Evolutionary conservation across 2,113 vertebrate genomes (phyloP).

Genomic region (Cyprinus carpio): DNA sequence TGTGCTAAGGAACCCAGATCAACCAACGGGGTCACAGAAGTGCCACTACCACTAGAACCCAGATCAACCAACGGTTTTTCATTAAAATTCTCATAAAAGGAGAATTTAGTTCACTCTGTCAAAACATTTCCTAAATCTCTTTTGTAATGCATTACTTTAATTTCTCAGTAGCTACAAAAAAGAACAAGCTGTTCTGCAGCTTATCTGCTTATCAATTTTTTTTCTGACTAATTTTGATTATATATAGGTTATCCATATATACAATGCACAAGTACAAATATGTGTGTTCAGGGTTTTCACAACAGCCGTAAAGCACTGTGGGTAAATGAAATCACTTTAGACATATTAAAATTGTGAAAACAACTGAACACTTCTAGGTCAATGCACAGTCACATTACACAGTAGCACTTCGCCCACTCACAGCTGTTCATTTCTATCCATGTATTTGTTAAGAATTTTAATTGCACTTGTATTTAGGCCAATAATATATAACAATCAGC

Average conservation of each 20-base stretch:
- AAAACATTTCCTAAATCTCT: constrained; percentile 10
- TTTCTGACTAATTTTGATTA: background rate
- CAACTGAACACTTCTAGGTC: background rate
- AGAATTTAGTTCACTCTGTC: background rate
- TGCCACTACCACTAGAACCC: no score
- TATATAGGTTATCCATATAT: background rate
- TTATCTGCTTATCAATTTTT: background rate
- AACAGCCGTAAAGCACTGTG: constrained; percentile 42
- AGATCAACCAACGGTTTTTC: no score
- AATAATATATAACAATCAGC: background rate
- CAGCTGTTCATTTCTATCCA: background rate
- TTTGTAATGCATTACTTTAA: background rate
- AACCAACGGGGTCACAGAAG: no score
- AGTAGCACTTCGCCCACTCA: background rate
- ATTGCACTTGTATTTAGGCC: background rate
- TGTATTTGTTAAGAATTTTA: background rate
- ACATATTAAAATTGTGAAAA: constrained; percentile 58
- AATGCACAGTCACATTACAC: background rate
- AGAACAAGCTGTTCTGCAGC: background rate
- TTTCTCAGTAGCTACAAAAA: background rate
- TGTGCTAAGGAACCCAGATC: no score
- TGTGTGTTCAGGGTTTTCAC: background rate
- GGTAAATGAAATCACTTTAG: constrained; percentile 56
- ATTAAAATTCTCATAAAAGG: no score
- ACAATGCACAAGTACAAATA: background rate